These are phyloP conservation scores for Atrina japonica DNA, from an alignment of 2,888 invertebrate genomes.

Conservation along the genomic window DNA sequence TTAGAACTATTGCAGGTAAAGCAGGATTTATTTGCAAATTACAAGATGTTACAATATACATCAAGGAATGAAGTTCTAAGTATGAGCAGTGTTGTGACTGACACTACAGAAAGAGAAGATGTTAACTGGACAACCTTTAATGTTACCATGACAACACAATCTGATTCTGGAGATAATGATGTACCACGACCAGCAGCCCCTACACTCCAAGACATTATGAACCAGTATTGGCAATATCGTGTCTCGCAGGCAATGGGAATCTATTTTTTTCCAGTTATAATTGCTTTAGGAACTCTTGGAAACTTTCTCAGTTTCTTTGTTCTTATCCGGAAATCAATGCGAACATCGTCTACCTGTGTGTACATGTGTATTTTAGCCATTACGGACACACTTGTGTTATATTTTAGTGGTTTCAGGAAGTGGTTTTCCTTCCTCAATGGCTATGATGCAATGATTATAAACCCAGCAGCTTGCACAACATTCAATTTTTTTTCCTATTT, in stretches of 20 bases:
- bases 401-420: slow-evolving; percentile 62
- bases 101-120: no score
- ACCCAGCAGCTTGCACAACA: slow-evolving; percentile 50
- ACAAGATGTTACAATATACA: no score
- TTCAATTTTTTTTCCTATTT: slow-evolving; percentile 65
- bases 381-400: slow-evolving; percentile 63
- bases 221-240: slow-evolving; percentile 50
- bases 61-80: no score
- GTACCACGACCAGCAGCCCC: slow-evolving; percentile 27
- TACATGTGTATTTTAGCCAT: slow-evolving; percentile 68
- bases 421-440: slow-evolving; percentile 62
- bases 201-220: slow-evolving; percentile 50
- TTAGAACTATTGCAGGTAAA: no score
- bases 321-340: slow-evolving; percentile 62
- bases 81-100: no score
- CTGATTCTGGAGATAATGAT: not conserved
- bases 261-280: slow-evolving; percentile 63
- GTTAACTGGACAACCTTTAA: no score
- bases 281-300: slow-evolving; percentile 66
- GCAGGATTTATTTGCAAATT: no score
- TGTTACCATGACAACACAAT: not conserved
- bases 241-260: slow-evolving; percentile 52
- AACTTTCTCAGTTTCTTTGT: slow-evolving; percentile 67
- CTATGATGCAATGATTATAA: slow-evolving; percentile 47
- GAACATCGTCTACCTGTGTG: slow-evolving; percentile 63